phyloP scores from a whole-genome alignment of 2,113 vertebrate genomes.

The Rhombomys opimus region DNA sequence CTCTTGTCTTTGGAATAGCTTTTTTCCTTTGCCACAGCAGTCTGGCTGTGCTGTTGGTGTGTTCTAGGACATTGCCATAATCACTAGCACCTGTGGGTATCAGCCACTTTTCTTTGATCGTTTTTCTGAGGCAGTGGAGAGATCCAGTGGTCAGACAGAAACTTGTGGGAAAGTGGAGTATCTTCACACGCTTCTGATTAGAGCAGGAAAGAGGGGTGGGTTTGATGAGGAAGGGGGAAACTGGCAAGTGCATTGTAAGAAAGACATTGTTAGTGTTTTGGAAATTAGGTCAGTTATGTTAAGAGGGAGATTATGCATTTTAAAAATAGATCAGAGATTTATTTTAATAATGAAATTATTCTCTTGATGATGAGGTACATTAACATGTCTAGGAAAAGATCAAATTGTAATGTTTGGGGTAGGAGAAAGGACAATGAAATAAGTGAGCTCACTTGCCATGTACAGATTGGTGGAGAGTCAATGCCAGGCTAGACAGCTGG shows the following conservation, averaged over 20 bases:
- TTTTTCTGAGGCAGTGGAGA: not conserved
- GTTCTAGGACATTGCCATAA: not conserved
- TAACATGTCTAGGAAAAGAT: not conserved
- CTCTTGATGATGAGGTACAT: not conserved
- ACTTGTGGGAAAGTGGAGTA: not conserved
- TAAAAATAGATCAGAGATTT: constrained; percentile 49
- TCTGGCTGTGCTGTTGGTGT: not conserved
- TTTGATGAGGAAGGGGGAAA: not conserved
- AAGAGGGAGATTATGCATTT: constrained; percentile 18
- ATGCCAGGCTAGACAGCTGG: not conserved
- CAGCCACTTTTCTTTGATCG: constrained; percentile 26
- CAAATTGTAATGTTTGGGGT: not conserved
- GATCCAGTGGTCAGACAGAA: not conserved
- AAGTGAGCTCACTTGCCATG: not conserved
- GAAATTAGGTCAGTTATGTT: constrained; percentile 23
- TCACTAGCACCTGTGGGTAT: not conserved
- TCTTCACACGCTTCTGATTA: not conserved
- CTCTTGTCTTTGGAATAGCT: not conserved
- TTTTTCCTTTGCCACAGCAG: not conserved
- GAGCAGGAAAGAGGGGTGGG: not conserved
- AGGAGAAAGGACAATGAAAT: not conserved
- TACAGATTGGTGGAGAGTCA: not conserved
- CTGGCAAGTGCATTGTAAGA: not conserved
- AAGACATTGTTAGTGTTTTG: not conserved
- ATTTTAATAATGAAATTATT: constrained; percentile 55